Conservation (phyloP, 2,113 vertebrate species). For the Tachysurus vachellii region DNA sequence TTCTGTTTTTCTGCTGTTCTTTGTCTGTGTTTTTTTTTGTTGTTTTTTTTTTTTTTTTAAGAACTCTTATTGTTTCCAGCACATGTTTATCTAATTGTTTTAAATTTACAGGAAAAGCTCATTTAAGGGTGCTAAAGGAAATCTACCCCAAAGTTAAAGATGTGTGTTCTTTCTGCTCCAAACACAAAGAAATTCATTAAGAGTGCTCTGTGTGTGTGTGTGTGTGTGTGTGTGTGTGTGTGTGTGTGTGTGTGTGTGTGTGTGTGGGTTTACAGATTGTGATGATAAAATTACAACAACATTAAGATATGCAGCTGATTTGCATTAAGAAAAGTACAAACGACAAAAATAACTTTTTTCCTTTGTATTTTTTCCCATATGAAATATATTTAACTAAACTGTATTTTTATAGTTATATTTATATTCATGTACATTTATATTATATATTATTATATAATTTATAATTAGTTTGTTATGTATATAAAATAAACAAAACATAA, state of each 20-base stretch:
- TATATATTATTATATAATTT: too few species aligned
- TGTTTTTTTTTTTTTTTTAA: neutral
- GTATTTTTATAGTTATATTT: too few species aligned
- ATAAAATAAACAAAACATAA: too few species aligned
- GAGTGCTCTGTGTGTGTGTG: neutral
- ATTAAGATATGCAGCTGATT: neutral
- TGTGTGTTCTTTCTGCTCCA: neutral
- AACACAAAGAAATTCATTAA: neutral
- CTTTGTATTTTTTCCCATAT: too few species aligned
- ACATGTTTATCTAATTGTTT: slow-evolving; percentile 23
- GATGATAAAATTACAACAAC: neutral
- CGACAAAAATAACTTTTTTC: too few species aligned
- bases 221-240: neutral
- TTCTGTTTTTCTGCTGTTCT: slow-evolving; percentile 16
- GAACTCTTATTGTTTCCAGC: slow-evolving; percentile 9
- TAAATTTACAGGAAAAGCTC: slow-evolving; percentile 32
- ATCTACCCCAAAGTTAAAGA: slow-evolving; percentile 17
- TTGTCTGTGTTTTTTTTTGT: neutral
- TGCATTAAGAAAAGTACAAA: neutral
- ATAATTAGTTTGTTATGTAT: too few species aligned
- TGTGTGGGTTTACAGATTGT: too few species aligned
- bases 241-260: neutral
- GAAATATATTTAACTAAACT: too few species aligned
- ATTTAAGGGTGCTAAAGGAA: slow-evolving; percentile 34
- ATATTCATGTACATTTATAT: too few species aligned